A percentile compares a stretch with the other conserved stretches of the same genome.
phyloP scores from a whole-genome alignment of 2,888 invertebrate genomes.

The Anoplius nigerrimus region DNA sequence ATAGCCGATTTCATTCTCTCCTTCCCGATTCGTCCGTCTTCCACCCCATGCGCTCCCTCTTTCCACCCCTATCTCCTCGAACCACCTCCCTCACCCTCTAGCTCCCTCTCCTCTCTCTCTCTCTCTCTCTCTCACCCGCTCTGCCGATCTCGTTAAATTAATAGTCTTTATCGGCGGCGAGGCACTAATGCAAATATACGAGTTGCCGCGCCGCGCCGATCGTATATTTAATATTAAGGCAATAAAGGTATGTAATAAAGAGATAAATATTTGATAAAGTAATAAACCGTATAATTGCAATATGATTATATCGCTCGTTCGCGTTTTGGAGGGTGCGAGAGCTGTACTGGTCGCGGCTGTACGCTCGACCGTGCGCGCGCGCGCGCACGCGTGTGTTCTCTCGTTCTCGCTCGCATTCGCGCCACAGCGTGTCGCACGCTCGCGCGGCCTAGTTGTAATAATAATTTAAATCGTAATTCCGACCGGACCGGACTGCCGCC shows the following conservation, averaged over 20 bases:
- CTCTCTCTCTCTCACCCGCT: not conserved
- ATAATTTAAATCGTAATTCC: constrained; percentile 9
- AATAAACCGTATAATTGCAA: constrained; percentile 50
- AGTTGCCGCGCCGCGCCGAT: constrained; percentile 38
- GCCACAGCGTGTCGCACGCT: too few species aligned
- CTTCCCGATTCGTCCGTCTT: not conserved
- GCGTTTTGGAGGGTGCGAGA: not conserved
- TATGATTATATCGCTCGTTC: constrained; percentile 45
- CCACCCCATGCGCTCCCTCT: not conserved
- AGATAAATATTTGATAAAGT: constrained; percentile 51
- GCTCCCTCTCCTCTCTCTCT: not conserved
- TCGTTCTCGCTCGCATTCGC: too few species aligned
- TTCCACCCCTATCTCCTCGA: not conserved
- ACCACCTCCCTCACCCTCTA: not conserved
- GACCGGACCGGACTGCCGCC: too few species aligned
- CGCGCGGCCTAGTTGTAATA: constrained; percentile 3
- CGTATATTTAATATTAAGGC: constrained; percentile 43
- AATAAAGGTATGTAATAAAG: constrained; percentile 39
- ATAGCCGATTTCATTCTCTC: too few species aligned
- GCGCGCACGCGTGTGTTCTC: too few species aligned
- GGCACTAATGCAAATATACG: constrained; percentile 14
- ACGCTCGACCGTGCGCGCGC: too few species aligned
- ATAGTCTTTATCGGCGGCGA: too few species aligned
- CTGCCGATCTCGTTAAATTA: not conserved
- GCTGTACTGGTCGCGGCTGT: not conserved